Evolutionary conservation across 2,113 vertebrate genomes (phyloP), one percentile per base, ranked within the genome.

Genomic region (Arizona elegans): DNA sequence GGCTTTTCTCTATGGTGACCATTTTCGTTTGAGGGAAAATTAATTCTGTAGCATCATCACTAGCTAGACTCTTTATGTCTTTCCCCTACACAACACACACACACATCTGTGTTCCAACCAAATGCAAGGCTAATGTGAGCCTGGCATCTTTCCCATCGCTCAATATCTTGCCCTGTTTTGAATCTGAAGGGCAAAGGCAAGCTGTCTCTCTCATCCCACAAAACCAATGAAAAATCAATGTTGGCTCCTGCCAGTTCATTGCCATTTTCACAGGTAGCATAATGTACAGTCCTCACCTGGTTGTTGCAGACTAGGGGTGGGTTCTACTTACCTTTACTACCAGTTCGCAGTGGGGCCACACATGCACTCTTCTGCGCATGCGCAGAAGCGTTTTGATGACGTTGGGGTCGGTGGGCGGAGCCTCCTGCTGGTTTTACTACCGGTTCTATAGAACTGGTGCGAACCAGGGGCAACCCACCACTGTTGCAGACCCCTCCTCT

Each of bases 1-100:
- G 0, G 95, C 94, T 92, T 96, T 96, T 95, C 95, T 94, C 93
- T 94, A 87, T 59, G 87, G 90, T 94, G 94, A 93, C 91, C 1
- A 91, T 95, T 95, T 85, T 93, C 17, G 55, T 94, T 96, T 96
- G 92, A 88, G 93, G 93, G 94, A 92, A 95, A 96, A 97, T 97
- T 96, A 97, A 96, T 96, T 95, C 96, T 96, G 94, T 96, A 91
- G 96, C 95, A 96, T 96, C 96, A 96, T 96, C 95, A 95, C 92
- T 93, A 70, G 94, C 92, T 93, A 85, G 94, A 88, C 93, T 94
- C 96, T 96, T 95, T 93, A 90, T 95, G 94, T 94, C 95, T 90
- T 75, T 6, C 75, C 75, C 33, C 75, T 81, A 81, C 75, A 81
- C 75, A 38, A 43, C 65, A 17, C 59, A 65, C 29, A 94, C 91